Conservation (phyloP, 2,888 invertebrate species). For the Noctua pronuba region DNA sequence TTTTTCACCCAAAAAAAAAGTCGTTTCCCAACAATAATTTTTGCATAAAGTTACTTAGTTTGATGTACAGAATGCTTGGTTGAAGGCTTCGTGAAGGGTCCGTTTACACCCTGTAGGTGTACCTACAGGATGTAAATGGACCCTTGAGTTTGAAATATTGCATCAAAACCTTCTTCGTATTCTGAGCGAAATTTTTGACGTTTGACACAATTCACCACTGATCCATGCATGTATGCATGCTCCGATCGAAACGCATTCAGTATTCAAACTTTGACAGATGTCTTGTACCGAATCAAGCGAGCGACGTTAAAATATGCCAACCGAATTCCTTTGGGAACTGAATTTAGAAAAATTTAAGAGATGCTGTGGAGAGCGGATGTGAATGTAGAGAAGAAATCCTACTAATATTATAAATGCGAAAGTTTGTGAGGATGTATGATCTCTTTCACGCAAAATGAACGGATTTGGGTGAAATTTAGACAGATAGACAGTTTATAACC, state of each 20-base stretch:
- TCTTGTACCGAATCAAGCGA: slow-evolving; percentile 31
- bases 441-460: too few relatives aligned
- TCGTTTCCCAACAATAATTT: too few relatives aligned
- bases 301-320: slow-evolving; percentile 37
- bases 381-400: neutral
- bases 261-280: slow-evolving; percentile 42
- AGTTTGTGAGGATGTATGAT: too few relatives aligned
- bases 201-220: slow-evolving; percentile 26
- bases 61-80: too few relatives aligned
- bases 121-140: too few relatives aligned
- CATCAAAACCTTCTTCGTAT: neutral
- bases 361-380: slow-evolving; percentile 12
- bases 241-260: slow-evolving; percentile 27
- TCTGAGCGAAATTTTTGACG: slow-evolving; percentile 14
- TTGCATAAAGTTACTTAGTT: too few relatives aligned
- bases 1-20: too few relatives aligned
- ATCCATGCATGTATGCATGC: slow-evolving; percentile 24
- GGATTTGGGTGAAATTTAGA: too few relatives aligned
- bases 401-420: too few relatives aligned
- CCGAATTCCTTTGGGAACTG: slow-evolving; percentile 26
- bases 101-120: too few relatives aligned
- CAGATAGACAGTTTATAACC: too few relatives aligned
- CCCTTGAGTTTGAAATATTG: neutral
- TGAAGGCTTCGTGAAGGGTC: too few relatives aligned
- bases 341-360: slow-evolving; percentile 24